phyloP scores from a whole-genome alignment of 2,797 vertebrate genomes.

The Brachymystax lenok region DNA sequence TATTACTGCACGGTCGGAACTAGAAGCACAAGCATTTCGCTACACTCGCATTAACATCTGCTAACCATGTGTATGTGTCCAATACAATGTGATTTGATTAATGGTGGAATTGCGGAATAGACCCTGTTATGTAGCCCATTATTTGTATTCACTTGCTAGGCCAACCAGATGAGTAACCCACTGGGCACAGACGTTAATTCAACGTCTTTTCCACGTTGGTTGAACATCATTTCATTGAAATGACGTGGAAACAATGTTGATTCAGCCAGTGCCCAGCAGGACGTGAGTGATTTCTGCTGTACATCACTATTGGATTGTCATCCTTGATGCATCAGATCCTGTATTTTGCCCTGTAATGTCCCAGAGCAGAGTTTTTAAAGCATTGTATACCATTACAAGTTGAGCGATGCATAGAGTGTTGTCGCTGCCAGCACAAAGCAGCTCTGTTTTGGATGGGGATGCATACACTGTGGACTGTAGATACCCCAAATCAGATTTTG shows the following conservation, averaged over 20 bases:
- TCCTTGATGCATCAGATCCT: constrained; percentile 4
- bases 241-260: too few species aligned
- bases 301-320: not conserved
- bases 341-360: constrained; percentile 31
- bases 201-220: too few species aligned
- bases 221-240: too few species aligned
- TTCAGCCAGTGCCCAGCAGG: too few species aligned
- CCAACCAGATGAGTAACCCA: not conserved
- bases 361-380: constrained; percentile 34
- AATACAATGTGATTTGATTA: too few species aligned
- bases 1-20: too few species aligned
- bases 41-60: too few species aligned
- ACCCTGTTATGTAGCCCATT: not conserved
- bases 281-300: too few species aligned
- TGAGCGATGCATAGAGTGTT: constrained; percentile 45
- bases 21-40: too few species aligned
- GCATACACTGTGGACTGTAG: constrained; percentile 68
- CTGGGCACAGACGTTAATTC: too few species aligned
- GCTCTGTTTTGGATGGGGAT: constrained; percentile 70
- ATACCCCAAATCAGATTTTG: constrained; percentile 78
- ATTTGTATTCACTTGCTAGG: not conserved
- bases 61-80: too few species aligned
- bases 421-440: constrained; percentile 70
- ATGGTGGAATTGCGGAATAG: not conserved
- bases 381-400: constrained; percentile 35